These are phyloP conservation scores for Notocelia uddmanniana DNA, from an alignment of 2,888 invertebrate species.

Conservation along the genomic window DNA sequence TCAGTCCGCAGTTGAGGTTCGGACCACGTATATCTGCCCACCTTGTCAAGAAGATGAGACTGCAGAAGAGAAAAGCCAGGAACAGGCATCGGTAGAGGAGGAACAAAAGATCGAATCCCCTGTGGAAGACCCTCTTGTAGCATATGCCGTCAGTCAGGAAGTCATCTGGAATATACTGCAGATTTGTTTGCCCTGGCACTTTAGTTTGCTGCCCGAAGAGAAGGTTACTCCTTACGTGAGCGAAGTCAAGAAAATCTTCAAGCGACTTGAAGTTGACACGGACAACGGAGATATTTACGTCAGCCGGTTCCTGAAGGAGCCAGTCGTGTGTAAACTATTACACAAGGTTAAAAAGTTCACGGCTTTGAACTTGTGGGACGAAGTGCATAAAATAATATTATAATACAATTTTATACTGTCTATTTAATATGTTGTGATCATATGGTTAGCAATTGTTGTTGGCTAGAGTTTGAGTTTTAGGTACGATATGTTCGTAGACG, in stretches of 20 bases:
- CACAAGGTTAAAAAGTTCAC: conserved; percentile 75
- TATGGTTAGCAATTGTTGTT: too few relatives aligned
- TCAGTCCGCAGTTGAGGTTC: conserved; percentile 67
- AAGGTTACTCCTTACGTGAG: conserved; percentile 64
- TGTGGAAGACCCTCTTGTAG: conserved; percentile 63
- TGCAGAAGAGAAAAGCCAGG: conserved; percentile 60
- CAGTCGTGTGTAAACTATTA: conserved; percentile 68
- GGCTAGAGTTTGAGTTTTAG: too few relatives aligned
- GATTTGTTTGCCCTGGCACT: conserved; percentile 78
- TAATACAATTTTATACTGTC: conserved; percentile 3
- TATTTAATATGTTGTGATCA: not conserved
- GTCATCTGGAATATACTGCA: conserved; percentile 75
- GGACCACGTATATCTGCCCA: conserved; percentile 68
- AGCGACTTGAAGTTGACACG: conserved; percentile 67
- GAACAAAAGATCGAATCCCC: conserved; percentile 61
- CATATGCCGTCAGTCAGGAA: conserved; percentile 69
- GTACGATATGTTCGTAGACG: too few relatives aligned
- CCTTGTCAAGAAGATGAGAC: conserved; percentile 66
- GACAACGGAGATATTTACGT: conserved; percentile 75
- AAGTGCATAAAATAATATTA: conserved; percentile 59
- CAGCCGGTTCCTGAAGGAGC: conserved; percentile 69
- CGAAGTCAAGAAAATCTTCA: conserved; percentile 62
- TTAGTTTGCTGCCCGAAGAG: conserved; percentile 65
- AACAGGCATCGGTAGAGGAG: conserved; percentile 63
- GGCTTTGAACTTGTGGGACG: conserved; percentile 65